phyloP scores from a whole-genome alignment of 2,797 vertebrate species.

The Tauraco hartlaubi region DNA sequence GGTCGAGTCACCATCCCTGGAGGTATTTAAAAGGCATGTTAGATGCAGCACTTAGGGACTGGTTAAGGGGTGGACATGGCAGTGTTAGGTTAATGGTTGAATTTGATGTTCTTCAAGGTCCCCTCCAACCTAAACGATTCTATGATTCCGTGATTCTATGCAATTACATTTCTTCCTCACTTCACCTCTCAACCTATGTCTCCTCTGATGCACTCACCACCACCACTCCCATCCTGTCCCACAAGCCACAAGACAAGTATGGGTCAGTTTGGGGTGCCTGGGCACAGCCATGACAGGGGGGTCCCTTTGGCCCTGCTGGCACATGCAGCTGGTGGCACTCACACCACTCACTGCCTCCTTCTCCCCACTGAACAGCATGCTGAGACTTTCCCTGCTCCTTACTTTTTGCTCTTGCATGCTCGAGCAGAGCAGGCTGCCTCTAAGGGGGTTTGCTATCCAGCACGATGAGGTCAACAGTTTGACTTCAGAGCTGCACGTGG shows the following conservation, averaged over 20 bases:
- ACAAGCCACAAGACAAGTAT: background rate
- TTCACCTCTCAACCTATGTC: background rate
- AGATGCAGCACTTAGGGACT: too few relatives aligned
- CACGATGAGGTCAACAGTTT: background rate
- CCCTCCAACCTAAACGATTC: too few relatives aligned
- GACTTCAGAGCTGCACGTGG: background rate
- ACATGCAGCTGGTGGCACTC: background rate
- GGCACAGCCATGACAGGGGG: background rate
- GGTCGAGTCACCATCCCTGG: too few relatives aligned
- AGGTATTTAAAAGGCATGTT: too few relatives aligned
- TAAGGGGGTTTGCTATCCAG: background rate
- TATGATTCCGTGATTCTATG: too few relatives aligned
- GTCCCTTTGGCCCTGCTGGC: background rate
- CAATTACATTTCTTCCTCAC: background rate
- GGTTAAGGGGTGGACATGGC: too few relatives aligned
- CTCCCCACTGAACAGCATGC: background rate
- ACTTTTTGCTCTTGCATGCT: background rate
- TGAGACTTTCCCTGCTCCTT: background rate
- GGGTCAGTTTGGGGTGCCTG: fast-evolving
- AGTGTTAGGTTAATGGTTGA: too few relatives aligned
- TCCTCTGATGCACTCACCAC: background rate
- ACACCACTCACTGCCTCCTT: fast-evolving
- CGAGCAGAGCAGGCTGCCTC: background rate
- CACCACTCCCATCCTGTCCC: background rate
- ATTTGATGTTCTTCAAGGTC: too few relatives aligned